Base-by-base conservation (phyloP, 2,113 vertebrate species). In the Chaetura pelagica region DNA sequence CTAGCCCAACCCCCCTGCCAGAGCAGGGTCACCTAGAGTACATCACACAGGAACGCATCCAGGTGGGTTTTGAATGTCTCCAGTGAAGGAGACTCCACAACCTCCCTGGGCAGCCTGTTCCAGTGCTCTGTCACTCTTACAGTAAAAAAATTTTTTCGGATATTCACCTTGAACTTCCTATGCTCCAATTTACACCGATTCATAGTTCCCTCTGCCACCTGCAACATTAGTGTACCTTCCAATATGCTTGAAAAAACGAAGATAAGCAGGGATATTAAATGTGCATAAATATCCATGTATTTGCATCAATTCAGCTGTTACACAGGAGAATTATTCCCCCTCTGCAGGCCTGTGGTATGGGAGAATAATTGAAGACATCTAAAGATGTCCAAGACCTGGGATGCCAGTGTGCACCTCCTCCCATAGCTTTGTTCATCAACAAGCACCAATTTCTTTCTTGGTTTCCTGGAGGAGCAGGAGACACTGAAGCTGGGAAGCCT, bases 321-420 rank as follows among this genome's bases (percentile, higher is more conserved):
- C 2, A 1, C 1, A 2, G 49, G 26, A 75, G 5, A 12, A 72
- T 59, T 15, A 59, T 48, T 10, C 15, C 34, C 8, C 15, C 8
- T 80, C 62, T 35, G 21, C 38, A 72, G 61, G 21, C 27, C 44
- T 72, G 35, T 22, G 24, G 15, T 12, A 46, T 29, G 6, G 2
- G 20, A 27, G 24, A 7, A 26, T 77, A 44, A 63, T 4, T 46
- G 17, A 9, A 57, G 5, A 3, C 7, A 38, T 7, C 61, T 48
- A 30, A 81, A 55, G 10, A 35, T 44, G 55, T 21, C n/a, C 7
- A 35, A 29, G 42, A 61, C 15, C 13, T 42, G 11, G 40, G 40
- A 42, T 42, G 40, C 40, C 8, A 42, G 40, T 42, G 19, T 46
- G 29, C 14, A 29, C 5, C 32, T 71, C 29, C 12, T 74, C 35